phyloP scores from a whole-genome alignment of 2,797 vertebrate species.

The Morelia viridis region DNA sequence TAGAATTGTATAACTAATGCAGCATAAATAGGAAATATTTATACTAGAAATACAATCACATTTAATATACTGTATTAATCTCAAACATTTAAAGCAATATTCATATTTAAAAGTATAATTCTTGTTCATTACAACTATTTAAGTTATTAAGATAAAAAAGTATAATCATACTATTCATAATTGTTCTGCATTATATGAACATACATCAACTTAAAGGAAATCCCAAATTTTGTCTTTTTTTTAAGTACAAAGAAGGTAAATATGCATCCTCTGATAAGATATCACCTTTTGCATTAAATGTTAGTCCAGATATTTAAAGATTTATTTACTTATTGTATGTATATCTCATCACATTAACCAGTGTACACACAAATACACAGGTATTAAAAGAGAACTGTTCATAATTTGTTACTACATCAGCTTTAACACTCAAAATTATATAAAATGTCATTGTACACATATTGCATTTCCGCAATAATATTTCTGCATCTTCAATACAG shows the following conservation, averaged over 20 bases:
- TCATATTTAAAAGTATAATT: conserved; percentile 63
- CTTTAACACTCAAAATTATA: background rate
- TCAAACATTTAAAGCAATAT: conserved; percentile 57
- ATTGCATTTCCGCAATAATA: background rate
- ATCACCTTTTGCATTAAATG: background rate
- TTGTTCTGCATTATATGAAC: conserved; percentile 65
- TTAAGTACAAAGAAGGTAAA: background rate
- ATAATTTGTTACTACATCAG: background rate
- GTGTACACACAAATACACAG: background rate
- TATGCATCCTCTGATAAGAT: conserved; percentile 20
- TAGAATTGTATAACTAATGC: conserved; percentile 64
- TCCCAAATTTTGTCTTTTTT: conserved; percentile 8
- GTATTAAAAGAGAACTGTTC: background rate
- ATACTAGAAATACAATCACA: conserved; percentile 67
- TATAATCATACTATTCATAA: conserved; percentile 63
- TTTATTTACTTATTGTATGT: background rate
- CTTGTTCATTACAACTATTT: conserved; percentile 66
- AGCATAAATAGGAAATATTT: conserved; percentile 61
- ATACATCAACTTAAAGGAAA: conserved; percentile 50
- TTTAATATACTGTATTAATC: conserved; percentile 71
- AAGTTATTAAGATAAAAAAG: conserved; percentile 68
- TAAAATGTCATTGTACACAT: background rate
- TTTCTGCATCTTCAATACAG: background rate
- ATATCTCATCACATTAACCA: background rate
- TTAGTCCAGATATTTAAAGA: background rate